Base-by-base conservation (phyloP, 2,888 invertebrate species). In the Tubulanus polymorphus region DNA sequence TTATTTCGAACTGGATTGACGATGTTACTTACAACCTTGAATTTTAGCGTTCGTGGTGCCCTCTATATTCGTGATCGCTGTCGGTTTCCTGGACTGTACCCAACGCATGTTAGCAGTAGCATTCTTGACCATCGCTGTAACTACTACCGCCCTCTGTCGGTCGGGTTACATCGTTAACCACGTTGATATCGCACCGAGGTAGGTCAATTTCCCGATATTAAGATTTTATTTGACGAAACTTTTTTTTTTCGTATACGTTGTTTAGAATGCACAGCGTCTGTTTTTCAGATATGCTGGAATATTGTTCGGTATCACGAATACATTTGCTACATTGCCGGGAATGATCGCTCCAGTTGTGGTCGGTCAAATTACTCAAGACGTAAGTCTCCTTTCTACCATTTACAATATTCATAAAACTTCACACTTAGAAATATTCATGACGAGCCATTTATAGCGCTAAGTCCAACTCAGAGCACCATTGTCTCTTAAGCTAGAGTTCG, bases 11-110 rank as follows among this genome's bases (percentile, higher is more conserved):
- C 5, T 37, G 18, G n/a, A 37, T 18, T 6, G 46, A 12, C n/a
- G 23, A 8, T 18, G 32, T n/a, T n/a, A n/a, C n/a, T n/a, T n/a
- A n/a, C n/a, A n/a, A n/a, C n/a, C n/a, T n/a, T n/a, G n/a, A n/a
- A n/a, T n/a, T n/a, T n/a, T n/a, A 41, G 77, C 87, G 6, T 88
- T 89, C 67, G 64, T 87, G 30, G 83, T 84, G 27, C 91, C 93
- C 83, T 89, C 91, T 0, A 79, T 90, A 28, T 92, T 91, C 76
- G 90, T 92, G 87, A 81, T 90, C 57, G 81, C 85, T 0, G 88
- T 91, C 0, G 89, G 90, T 2, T 89, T 87, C 69, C 81, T 88
- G 2, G 74, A 64, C 26, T 68, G 68, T 59, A 52, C 62, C 52
- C 47, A 54, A 37, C 37, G 56, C 1, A 56, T 53, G 18, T 37